A percentile compares a stretch with the other conserved stretches of the same genome.
phyloP scores from a whole-genome alignment of 2,888 invertebrate genomes.

The Brachylomia viminalis region DNA sequence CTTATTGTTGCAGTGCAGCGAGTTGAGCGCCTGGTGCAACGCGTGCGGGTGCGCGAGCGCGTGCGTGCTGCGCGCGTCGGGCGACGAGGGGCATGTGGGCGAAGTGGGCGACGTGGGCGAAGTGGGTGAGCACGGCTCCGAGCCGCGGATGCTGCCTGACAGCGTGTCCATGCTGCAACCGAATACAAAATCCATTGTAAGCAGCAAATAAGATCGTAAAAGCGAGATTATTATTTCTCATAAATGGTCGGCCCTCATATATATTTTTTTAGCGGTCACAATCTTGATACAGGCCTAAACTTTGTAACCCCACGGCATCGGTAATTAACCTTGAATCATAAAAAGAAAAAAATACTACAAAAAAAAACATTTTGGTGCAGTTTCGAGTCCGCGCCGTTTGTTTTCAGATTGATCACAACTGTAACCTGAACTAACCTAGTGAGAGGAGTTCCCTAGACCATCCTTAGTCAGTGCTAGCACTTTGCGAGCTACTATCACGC shows the following conservation, averaged over 20 bases:
- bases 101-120: conserved; percentile 93
- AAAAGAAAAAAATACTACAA: neutral
- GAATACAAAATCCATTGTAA: neutral
- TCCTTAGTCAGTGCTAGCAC: too few relatives aligned
- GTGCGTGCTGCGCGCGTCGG: conserved; percentile 90
- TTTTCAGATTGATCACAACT: too few relatives aligned
- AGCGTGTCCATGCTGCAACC: conserved; percentile 95
- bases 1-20: conserved; percentile 66
- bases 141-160: conserved; percentile 97
- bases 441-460: too few relatives aligned
- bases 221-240: neutral
- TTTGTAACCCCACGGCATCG: neutral
- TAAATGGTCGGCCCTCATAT: neutral
- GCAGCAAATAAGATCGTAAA: neutral
- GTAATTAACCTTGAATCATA: neutral
- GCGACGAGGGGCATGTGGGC: conserved; percentile 92
- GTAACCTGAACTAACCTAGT: too few relatives aligned
- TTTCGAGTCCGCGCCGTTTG: too few relatives aligned
- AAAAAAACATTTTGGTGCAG: neutral
- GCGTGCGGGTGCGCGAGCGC: conserved; percentile 78
- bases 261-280: neutral
- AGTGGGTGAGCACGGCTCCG: conserved; percentile 95
- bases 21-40: conserved; percentile 77
- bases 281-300: neutral
- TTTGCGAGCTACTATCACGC: too few relatives aligned